Evolutionary conservation across 2,888 invertebrate species (phyloP), one percentile per base, ranked within the genome.

Genomic region (Keiferia lycopersicella): DNA sequence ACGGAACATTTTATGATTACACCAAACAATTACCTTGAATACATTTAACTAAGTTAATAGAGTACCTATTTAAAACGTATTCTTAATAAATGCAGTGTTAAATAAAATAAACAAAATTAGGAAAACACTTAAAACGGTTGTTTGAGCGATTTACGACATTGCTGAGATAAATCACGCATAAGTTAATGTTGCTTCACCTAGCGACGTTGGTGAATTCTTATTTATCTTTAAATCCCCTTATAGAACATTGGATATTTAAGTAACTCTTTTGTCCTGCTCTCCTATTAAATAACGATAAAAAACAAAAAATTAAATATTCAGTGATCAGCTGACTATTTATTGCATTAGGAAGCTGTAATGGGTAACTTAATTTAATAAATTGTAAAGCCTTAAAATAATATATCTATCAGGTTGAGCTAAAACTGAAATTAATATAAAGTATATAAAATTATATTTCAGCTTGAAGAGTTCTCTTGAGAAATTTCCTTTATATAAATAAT

Each of bases 71-170:
- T 16, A 2, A 16, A 16, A n/a, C 2, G 56, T 34, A 34, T 11
- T 10, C 2, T 8, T 51, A 56, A 56, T 34, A 56, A 56, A 34
- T 3, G 18, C 11, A 26, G 14, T 6, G 56, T 56, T 2, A 34
- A 34, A 56, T 26, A 34, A 34, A 34, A n/a, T 51, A 45, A n/a
- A 45, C 16, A 45, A 56, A 56, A 26, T 30, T 34, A 10, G 16
- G 34, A 41, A 45, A 45, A 45, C 60, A 16, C 34, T 8, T n/a
- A 16, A 8, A 45, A 30, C 45, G 41, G 45, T 60, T 59, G 22
- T 60, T 59, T 48, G 41, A 14, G 12, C 50, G 38, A 61, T 61
- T 62, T 53, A 62, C 53, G 62, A 62, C 62, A 39, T 53, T 26
- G 62, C 41, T 38, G 53, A 39, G 51, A 61, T 61, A 51, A 61